Conservation (phyloP, 2,797 vertebrate genomes). For the Chrysocyon brachyurus region DNA sequence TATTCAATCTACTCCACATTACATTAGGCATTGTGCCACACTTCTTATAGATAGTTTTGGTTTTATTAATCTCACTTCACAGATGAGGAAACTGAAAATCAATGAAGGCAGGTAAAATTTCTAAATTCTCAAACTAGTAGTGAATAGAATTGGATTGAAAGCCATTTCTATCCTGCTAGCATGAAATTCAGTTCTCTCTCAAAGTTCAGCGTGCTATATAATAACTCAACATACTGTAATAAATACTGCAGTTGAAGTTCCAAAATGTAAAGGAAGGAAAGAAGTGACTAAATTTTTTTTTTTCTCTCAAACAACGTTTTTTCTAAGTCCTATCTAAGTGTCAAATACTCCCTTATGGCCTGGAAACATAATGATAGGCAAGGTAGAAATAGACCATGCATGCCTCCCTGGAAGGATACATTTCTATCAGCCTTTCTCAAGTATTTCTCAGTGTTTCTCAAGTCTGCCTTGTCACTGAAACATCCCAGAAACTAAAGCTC, state of each 20-base stretch:
- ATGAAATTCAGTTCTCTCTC: constrained; percentile 15
- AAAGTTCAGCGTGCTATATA: not conserved
- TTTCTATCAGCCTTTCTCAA: not conserved
- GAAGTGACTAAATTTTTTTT: not conserved
- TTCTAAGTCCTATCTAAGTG: not conserved
- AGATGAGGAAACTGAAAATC: not conserved
- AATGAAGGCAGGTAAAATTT: not conserved
- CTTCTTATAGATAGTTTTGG: not conserved
- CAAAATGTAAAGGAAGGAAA: not conserved
- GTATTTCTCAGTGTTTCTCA: not conserved
- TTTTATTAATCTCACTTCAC: not conserved
- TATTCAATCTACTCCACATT: not conserved
- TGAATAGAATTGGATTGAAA: not conserved
- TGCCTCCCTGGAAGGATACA: not conserved
- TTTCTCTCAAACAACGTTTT: not conserved
- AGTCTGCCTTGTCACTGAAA: not conserved
- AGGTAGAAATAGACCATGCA: not conserved
- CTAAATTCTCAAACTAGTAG: not conserved
- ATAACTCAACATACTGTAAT: not conserved
- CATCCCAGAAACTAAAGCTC: not conserved
- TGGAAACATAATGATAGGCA: not conserved
- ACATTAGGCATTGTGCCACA: not conserved
- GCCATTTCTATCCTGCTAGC: not conserved
- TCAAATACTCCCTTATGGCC: not conserved
- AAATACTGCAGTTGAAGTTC: not conserved